phyloP scores from a whole-genome alignment of 2,113 vertebrate species.

The Malurus alboscapulatus region DNA sequence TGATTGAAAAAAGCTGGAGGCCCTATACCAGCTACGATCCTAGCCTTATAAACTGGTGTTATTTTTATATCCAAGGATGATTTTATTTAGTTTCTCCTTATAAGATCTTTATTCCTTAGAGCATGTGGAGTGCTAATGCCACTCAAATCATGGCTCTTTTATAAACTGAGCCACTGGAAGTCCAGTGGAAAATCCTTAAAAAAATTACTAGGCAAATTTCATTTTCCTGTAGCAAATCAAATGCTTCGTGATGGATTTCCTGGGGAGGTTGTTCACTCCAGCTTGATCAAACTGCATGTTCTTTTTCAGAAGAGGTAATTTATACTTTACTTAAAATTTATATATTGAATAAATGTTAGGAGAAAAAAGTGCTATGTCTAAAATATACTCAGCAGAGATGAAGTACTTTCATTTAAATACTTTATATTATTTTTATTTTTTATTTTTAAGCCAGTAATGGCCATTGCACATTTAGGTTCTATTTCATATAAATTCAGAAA shows the following conservation, averaged over 20 bases:
- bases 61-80: not conserved
- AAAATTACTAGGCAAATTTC: not conserved
- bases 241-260: conserved; percentile 2
- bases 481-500: not conserved
- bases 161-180: not conserved
- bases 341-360: not conserved
- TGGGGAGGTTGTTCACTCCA: not conserved
- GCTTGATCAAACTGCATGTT: not conserved
- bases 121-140: not conserved
- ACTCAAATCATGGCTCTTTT: not conserved
- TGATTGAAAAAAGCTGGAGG: not conserved
- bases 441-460: not conserved
- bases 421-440: not conserved
- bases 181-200: not conserved
- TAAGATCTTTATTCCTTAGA: not conserved
- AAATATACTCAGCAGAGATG: not conserved
- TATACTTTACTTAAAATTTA: not conserved
- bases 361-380: not conserved
- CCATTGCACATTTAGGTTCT: not conserved
- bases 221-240: not conserved
- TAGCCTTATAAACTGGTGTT: not conserved
- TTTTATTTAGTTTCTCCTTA: not conserved
- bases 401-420: not conserved
- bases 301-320: conserved; percentile 12
- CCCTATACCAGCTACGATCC: not conserved